Evolutionary conservation across 92 coral and sea anemone species (phyloP), one percentile per base, ranked within the genome.

Genomic region (Umimayanthus kanabou): DNA sequence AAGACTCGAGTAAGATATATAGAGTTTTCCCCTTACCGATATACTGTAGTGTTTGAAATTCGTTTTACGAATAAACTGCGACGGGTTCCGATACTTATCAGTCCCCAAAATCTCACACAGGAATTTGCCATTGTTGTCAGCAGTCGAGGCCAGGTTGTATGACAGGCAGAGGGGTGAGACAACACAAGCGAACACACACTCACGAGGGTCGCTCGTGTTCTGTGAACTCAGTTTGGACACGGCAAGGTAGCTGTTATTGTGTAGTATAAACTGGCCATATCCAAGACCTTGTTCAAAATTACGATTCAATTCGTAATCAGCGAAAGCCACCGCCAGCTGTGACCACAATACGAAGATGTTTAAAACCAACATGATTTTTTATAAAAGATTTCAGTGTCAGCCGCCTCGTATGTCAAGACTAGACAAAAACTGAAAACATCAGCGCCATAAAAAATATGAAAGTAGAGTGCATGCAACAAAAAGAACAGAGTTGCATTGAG

Each of bases 191-290:
- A 77, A 23, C 23, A 53, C 25, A 20, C 81, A 77, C 11, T 77
- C 81, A 22, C 8, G 64, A 2, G 15, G 37, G 37, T 29, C 16
- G 9, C 7, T 45, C 3, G 39, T 23, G 20, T 45, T 42, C 64
- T 23, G 6, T 20, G 81, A 77, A 7, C 7, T 22, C 37, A 45
- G 29, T 49, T n/a, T 10, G 45, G 61, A 65, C 81, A 77, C 65
- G 81, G 66, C 66, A 15, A 58, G n/a, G 81, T 49, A 49, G 81
- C 81, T 77, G 81, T 77, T 47, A 77, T 77, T 49, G 81, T 77
- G 64, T 20, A 43, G 65, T 77, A 77, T 47, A 45, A 78, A 78
- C 66, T 78, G 81, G 64, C 81, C 61, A 45, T 78, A 78, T 18
- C 81, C 66, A 10, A 77, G 3, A 9, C 81, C 81, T 77, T 77